Evolutionary conservation across 2,888 invertebrate genomes (phyloP), one percentile per base, ranked within the genome.

Genomic region (Trichogramma dendrolimi): DNA sequence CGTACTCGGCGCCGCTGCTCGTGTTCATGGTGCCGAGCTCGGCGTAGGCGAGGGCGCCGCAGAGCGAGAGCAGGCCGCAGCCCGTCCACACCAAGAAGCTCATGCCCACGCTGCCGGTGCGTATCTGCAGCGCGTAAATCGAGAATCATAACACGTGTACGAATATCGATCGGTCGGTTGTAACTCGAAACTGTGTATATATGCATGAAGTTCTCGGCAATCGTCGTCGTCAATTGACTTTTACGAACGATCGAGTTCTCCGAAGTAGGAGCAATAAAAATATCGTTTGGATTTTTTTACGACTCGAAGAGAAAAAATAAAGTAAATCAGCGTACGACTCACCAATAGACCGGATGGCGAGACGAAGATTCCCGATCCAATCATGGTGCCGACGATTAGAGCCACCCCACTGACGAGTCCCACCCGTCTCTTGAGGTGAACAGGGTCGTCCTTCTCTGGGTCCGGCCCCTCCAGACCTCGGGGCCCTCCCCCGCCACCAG

Each of bases 371-470:
- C 96, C 96, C 81, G 96, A 96, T 79, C 95, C 96, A 79, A 96
- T 96, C 96, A 96, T 96, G 71, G 96, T 96, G 77, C 96, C 96
- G 75, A 96, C 95, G 84, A 96, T 96, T 89, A 96, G 88, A 89
- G 95, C 94, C 87, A 94, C 93, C 89, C 96, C 96, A 90, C 94
- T 94, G 89, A 95, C 84, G 88, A 96, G 92, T 88, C 96, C 95
- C 89, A 96, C 92, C 90, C 93, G 92, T 91, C 94, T 94, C 93
- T 94, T 90, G 92, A 94, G 93, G 92, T 94, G 92, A 94, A 95
- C 87, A 94, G 91, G 83, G 92, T 94, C 91, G 90, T 92, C 88
- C 93, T 87, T 84, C 92, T 89, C 86, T 94, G 93, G 83, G 90
- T 88, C 89, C 90, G 89, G 82, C 91, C 93, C 88, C 93, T 91